Base-by-base conservation (phyloP, 2,797 vertebrate genomes). In the Platyrinchus mystaceus region DNA sequence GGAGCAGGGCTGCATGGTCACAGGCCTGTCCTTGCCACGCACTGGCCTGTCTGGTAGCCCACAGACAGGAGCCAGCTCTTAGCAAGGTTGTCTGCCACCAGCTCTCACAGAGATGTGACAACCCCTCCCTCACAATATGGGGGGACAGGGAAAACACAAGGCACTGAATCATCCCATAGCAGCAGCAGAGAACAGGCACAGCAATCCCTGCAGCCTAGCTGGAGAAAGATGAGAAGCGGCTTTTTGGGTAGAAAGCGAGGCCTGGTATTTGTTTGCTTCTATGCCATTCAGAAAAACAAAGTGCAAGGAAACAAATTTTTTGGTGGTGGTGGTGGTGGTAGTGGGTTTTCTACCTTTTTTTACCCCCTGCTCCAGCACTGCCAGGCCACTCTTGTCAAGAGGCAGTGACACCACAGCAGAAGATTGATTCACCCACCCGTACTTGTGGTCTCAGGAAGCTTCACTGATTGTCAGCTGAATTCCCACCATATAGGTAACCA, bases 61-160 rank as follows among this genome's bases (percentile, higher is more conserved):
- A 58, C 24, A 10, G 6, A 36, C 3, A 4, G 43, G 24, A 93
- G 50, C 22, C 76, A 78, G 22, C 27, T 46, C 69, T 55, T 44
- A 36, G 60, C 56, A 30, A 73, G 37, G 39, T 4, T 60, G 30
- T n/a, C 44, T 70, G 80, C 32, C 44, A 63, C 24, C 49, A 77
- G n/a, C 22, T 55, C n/a, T 23, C 53, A 22, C 49, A 17, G 1
- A 28, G 56, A 36, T 5, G 2, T 41, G 26, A 49, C 53, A 46
- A 9, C 15, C 0, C 13, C 24, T 1, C 10, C 19, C 22, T 81
- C 53, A 37, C 37, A 36, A 60, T 10, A 50, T 10, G 22, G 4
- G 14, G 5, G 5, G 9, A 4, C n/a, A 3, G 0, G n/a, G 30
- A 76, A 59, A 73, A 34, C 0, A 0, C 41, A 46, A 1, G 1